Evolutionary conservation across 2,797 vertebrate species (phyloP).

Genomic region (Gorsachius magnificus): DNA sequence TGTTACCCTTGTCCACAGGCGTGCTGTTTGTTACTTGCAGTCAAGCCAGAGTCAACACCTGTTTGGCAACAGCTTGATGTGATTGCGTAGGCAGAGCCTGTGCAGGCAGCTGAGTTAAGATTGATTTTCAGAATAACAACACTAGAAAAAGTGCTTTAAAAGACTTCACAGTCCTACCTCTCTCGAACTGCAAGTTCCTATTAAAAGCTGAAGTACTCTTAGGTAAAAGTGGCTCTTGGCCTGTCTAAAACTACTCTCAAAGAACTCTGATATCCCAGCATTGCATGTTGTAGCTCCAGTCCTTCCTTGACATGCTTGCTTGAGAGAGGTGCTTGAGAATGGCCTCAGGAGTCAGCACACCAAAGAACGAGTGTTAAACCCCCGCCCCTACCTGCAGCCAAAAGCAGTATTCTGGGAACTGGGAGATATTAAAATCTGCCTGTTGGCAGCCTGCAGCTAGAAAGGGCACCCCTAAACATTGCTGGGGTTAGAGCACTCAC

Average conservation of each 20-base stretch:
- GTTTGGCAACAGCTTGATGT: not conserved
- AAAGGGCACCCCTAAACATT: not conserved
- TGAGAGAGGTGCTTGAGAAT: not conserved
- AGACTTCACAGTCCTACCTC: not conserved
- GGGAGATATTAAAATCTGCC: not conserved
- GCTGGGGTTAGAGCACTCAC: rapidly evolving
- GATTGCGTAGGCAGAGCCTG: not conserved
- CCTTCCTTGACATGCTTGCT: not conserved
- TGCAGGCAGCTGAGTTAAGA: not conserved
- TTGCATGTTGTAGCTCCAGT: not conserved
- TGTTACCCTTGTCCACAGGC: not conserved
- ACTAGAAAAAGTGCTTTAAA: not conserved
- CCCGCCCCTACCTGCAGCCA: not conserved
- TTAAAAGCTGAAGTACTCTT: not conserved
- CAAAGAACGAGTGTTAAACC: not conserved
- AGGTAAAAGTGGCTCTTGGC: not conserved
- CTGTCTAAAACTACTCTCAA: not conserved
- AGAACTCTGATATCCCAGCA: not conserved
- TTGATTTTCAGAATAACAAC: not conserved
- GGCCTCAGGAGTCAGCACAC: not conserved
- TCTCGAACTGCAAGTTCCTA: not conserved
- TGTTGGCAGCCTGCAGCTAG: not conserved
- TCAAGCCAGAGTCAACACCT: not conserved
- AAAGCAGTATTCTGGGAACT: not conserved
- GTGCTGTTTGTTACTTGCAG: not conserved